A percentile compares a stretch with the other conserved stretches of the same genome.
These are phyloP conservation scores for Heteromormyrus szaboi DNA, from an alignment of 2,797 vertebrate species.

Conservation along the genomic window DNA sequence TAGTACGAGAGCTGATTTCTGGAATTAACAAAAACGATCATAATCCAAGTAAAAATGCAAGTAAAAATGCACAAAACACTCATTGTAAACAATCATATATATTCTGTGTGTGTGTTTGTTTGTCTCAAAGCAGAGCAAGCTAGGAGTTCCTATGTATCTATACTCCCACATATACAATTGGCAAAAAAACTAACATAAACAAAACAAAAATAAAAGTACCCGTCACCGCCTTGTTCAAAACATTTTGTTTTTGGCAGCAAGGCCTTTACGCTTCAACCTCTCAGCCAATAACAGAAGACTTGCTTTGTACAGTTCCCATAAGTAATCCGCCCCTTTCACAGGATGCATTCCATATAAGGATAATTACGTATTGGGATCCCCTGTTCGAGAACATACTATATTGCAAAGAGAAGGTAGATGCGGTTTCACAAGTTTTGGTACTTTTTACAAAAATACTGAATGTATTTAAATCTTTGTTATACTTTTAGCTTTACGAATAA, in stretches of 20 bases:
- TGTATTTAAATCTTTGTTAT: not conserved
- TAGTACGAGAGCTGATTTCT: not conserved
- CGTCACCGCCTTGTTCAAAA: not conserved
- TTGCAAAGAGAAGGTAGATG: not conserved
- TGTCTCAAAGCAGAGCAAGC: not conserved
- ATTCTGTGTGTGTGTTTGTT: not conserved
- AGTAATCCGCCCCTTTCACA: constrained; percentile 52
- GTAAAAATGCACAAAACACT: not conserved
- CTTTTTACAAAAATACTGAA: not conserved
- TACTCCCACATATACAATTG: not conserved
- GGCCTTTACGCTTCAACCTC: constrained; percentile 11
- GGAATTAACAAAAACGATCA: not conserved
- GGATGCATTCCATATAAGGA: constrained; percentile 78
- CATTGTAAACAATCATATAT: not conserved
- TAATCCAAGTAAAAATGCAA: not conserved
- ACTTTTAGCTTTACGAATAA: not conserved
- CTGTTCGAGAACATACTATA: constrained; percentile 32
- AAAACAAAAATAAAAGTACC: not conserved
- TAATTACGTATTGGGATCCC: constrained; percentile 78
- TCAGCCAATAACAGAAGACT: constrained; percentile 19
- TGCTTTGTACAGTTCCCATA: constrained; percentile 21
- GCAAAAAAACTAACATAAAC: not conserved
- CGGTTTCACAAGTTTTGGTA: not conserved
- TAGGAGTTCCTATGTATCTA: not conserved
- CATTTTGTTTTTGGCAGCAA: constrained; percentile 5